phyloP scores from a whole-genome alignment of 1,140 invertebrate species.

The Eriocheir sinensis region DNA sequence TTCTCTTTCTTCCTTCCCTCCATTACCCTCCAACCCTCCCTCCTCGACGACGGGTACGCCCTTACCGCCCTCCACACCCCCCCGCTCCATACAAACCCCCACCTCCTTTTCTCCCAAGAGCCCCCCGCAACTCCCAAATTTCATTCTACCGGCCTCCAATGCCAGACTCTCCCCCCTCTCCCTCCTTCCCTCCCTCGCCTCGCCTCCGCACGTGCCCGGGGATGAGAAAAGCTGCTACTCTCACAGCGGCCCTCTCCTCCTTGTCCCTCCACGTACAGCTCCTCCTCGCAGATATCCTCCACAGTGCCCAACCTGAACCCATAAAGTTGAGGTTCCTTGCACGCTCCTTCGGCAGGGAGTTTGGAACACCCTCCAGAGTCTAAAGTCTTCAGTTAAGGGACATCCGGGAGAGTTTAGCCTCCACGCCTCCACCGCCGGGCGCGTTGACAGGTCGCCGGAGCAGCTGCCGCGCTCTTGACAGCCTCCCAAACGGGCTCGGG shows the following conservation, averaged over 20 bases:
- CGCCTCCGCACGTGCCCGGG: neutral
- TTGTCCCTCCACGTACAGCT: neutral
- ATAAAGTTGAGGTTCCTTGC: neutral
- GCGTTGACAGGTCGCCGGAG: neutral
- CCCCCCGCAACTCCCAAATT: neutral
- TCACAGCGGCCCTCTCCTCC: neutral
- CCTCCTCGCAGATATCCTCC: neutral
- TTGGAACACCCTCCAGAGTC: neutral
- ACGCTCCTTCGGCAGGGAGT: neutral
- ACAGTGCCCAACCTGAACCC: neutral
- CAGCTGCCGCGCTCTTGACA: neutral
- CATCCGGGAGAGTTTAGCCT: neutral
- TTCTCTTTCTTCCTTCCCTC: neutral
- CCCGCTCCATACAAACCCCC: neutral
- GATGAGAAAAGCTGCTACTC: neutral
- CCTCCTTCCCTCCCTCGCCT: neutral
- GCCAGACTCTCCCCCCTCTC: neutral
- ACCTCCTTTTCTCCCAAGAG: constrained; percentile 22
- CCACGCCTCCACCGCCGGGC: neutral
- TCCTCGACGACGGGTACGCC: constrained; percentile 8
- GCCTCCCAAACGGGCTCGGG: constrained; percentile 4
- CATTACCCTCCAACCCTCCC: neutral
- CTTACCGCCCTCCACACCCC: neutral
- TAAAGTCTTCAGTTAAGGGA: too few relatives aligned
- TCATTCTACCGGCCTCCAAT: constrained; percentile 3